Evolutionary conservation across 2,888 invertebrate species (phyloP).

Genomic region (Thysanoteuthis rhombus): DNA sequence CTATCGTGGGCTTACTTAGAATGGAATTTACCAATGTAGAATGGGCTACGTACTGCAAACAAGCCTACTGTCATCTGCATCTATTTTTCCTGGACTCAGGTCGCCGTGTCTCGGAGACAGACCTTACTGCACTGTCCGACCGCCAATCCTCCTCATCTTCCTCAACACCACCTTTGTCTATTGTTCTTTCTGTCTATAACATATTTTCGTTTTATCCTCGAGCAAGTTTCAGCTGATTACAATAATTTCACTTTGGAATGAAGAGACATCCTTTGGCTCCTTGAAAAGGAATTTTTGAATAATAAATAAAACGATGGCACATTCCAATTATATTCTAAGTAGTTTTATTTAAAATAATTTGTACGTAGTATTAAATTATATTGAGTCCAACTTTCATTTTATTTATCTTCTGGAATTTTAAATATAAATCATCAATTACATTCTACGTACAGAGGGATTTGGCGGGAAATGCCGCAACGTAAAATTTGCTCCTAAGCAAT

Average conservation of each 20-base stretch:
- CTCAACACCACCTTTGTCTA: not conserved
- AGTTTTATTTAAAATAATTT: not conserved
- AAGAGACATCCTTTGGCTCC: not conserved
- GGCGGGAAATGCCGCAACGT: not conserved
- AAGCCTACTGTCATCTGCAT: not conserved
- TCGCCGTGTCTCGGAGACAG: not conserved
- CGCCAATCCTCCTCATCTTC: not conserved
- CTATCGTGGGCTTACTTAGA: not conserved
- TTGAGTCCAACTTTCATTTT: not conserved
- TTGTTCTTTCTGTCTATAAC: not conserved
- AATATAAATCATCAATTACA: not conserved
- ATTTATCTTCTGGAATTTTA: not conserved
- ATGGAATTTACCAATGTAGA: not conserved
- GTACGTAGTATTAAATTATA: no score
- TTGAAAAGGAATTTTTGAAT: not conserved
- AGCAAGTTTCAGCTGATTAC: not conserved
- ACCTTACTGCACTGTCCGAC: constrained; percentile 2
- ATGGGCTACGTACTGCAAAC: not conserved
- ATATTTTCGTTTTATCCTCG: not conserved
- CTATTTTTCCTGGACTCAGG: not conserved
- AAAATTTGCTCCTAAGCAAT: not conserved
- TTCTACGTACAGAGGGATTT: not conserved
- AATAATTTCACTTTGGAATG: not conserved
- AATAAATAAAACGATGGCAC: not conserved
- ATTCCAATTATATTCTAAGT: not conserved